Evolutionary conservation across 2,888 invertebrate species (phyloP).

Genomic region (Hypselothyrea guttata): DNA sequence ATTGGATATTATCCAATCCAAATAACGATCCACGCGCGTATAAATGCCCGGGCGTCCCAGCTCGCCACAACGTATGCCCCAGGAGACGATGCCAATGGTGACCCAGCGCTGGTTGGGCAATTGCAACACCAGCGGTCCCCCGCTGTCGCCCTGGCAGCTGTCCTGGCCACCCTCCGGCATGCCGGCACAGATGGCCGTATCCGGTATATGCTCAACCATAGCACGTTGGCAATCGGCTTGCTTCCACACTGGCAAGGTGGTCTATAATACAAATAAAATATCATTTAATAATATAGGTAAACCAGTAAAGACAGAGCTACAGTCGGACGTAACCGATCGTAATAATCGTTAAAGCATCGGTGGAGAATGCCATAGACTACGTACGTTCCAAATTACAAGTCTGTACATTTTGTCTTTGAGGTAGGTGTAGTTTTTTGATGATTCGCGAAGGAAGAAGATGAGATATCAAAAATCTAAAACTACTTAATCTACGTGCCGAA

Average conservation of each 20-base stretch:
- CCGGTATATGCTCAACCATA: conserved; percentile 86
- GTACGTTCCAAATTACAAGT: too few relatives aligned
- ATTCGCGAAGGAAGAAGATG: too few relatives aligned
- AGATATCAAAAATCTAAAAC: too few relatives aligned
- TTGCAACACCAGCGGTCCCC: conserved; percentile 90
- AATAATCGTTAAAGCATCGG: too few relatives aligned
- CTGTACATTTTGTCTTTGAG: too few relatives aligned
- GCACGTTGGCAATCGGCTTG: conserved; percentile 85
- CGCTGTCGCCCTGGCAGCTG: conserved; percentile 88
- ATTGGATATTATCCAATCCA: conserved; percentile 81
- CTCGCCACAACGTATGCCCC: conserved; percentile 92
- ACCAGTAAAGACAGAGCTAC: too few relatives aligned
- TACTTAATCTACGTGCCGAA: too few relatives aligned
- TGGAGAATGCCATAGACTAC: too few relatives aligned
- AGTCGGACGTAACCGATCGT: too few relatives aligned
- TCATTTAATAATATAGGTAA: neutral
- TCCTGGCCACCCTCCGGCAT: conserved; percentile 89
- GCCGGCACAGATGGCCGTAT: conserved; percentile 90
- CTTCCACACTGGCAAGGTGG: conserved; percentile 89
- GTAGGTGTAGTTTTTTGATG: too few relatives aligned
- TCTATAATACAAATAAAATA: conserved; percentile 41
- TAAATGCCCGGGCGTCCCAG: conserved; percentile 90
- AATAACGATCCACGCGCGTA: conserved; percentile 85
- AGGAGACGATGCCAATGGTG: conserved; percentile 91
- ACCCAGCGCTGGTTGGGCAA: conserved; percentile 90